Evolutionary conservation across 2,113 vertebrate genomes (phyloP), one percentile per base, ranked within the genome.

Genomic region (Bettongia penicillata): DNA sequence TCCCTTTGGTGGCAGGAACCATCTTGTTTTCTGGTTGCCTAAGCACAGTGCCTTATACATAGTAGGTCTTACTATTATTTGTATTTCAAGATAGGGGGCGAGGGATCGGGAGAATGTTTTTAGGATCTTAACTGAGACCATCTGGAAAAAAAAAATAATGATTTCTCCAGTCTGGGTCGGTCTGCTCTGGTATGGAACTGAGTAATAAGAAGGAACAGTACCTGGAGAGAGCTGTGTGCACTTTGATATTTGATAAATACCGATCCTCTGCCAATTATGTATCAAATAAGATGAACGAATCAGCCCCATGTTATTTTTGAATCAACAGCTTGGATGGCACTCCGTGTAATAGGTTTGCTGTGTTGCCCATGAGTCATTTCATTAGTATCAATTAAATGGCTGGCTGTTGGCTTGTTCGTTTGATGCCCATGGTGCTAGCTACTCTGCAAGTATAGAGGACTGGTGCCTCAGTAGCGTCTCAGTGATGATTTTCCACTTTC

Each of bases 361-460:
- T 47, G 93, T 94, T 53, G 47, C 94, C 95, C 0, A 8, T 14
- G 14, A 48, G 51, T 77, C 91, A 53, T 51, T 94, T 89, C 96
- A 93, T 92, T 94, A 93, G 91, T 49, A 92, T 93, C 93, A 55
- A 96, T 97, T 98, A 97, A 93, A 95, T 95, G 96, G 96, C 95
- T 97, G 97, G 97, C 19, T 95, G 94, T 93, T 51, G 9, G 97
- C 97, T 97, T 14, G 92, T 93, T 61, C 89, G 97, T 97, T 97
- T 93, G 94, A 91, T 49, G 68, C 91, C 89, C 19, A 16, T 0
- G 47, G 93, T 50, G n/a, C 24, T 93, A 68, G 92, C 95, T 94
- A 68, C 68, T 43, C 37, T 77, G 22, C 37, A 8, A 77, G 84
- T 23, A 26, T n/a, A 90, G 50, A 91, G n/a, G 37, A 50, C 92